Evolutionary conservation across 2,888 invertebrate genomes (phyloP).

Genomic region (Acleris holmiana): DNA sequence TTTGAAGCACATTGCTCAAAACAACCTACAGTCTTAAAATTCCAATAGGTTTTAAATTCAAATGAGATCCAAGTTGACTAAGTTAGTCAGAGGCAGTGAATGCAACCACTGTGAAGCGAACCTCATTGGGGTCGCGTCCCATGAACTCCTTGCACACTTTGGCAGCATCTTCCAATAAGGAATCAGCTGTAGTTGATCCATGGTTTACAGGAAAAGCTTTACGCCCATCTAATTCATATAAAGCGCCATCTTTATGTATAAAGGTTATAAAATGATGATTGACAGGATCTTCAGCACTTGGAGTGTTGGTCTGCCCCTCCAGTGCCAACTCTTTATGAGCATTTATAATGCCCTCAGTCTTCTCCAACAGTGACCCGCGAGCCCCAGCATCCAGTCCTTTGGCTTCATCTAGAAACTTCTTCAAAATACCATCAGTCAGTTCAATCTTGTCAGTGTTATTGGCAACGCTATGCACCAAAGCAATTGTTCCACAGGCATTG

Average conservation of each 20-base stretch:
- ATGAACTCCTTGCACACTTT: conserved; percentile 94
- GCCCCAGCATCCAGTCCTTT: conserved; percentile 87
- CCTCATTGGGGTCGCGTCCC: conserved; percentile 93
- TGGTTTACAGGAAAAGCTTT: conserved; percentile 92
- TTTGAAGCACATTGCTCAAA: conserved; percentile 52
- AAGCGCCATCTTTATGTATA: conserved; percentile 90
- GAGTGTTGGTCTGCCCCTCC: conserved; percentile 96
- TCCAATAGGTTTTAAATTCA: conserved; percentile 21
- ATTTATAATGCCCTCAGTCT: conserved; percentile 88
- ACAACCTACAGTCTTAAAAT: conserved; percentile 38
- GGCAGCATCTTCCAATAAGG: conserved; percentile 93
- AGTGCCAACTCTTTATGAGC: conserved; percentile 93
- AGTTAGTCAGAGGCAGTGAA: conserved; percentile 85
- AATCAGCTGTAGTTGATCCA: conserved; percentile 89
- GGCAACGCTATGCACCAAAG: conserved; percentile 96
- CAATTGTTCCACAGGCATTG: conserved; percentile 99
- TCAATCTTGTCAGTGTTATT: conserved; percentile 92
- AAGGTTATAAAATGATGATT: conserved; percentile 96
- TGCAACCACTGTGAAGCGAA: conserved; percentile 95
- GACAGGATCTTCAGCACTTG: conserved; percentile 90
- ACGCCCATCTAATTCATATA: conserved; percentile 93
- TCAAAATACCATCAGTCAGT: conserved; percentile 88
- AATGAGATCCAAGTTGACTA: conserved; percentile 18
- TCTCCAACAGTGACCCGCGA: conserved; percentile 90
- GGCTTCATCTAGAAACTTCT: conserved; percentile 90